Percentiles rank a stretch among this genome's conserved stretches.
These are phyloP conservation scores for Microcebus murinus DNA, from an alignment of 2,113 vertebrate genomes.

Conservation along the genomic window DNA sequence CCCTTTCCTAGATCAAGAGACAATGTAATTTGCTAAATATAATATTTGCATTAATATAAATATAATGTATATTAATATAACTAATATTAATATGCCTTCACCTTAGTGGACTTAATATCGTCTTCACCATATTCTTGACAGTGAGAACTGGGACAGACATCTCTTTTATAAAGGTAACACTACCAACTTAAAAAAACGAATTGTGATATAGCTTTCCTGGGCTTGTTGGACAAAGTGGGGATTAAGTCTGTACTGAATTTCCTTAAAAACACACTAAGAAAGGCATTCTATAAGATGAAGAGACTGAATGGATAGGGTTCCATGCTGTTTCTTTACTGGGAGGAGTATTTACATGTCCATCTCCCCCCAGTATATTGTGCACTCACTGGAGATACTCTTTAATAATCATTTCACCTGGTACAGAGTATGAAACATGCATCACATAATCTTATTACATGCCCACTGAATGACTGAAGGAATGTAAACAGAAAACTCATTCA, in stretches of 20 bases:
- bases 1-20: conserved; percentile 79
- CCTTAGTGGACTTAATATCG: background rate
- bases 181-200: conserved; percentile 11
- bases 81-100: background rate
- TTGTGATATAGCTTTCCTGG: background rate
- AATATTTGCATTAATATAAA: background rate
- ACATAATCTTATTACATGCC: background rate
- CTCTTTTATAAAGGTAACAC: background rate
- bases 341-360: background rate
- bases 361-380: background rate
- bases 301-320: background rate
- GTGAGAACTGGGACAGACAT: background rate
- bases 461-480: background rate
- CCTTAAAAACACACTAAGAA: background rate
- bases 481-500: background rate
- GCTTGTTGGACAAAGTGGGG: background rate
- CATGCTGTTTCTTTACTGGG: background rate
- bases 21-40: conserved; percentile 52
- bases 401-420: background rate
- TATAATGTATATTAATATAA: too few relatives aligned
- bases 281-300: background rate
- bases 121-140: background rate
- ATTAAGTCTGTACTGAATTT: background rate
- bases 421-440: background rate
- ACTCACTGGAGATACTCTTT: background rate